Evolutionary conservation across 1,140 invertebrate genomes (phyloP).

Genomic region (Pogonus chalceus): DNA sequence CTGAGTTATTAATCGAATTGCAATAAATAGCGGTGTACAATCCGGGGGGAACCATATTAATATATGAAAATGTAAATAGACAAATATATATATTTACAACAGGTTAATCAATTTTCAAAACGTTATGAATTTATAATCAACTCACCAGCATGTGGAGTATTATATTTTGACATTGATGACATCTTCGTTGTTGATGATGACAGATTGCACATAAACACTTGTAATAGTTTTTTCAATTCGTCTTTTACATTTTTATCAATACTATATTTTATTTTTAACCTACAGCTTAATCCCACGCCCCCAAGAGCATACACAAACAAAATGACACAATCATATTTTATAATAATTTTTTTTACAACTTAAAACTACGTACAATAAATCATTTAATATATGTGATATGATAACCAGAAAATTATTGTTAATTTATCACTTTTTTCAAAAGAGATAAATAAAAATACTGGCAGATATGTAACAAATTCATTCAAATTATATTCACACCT

Average conservation of each 20-base stretch:
- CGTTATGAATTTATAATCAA: background rate
- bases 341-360: background rate
- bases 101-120: background rate
- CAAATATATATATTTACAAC: background rate
- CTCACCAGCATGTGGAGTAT: background rate
- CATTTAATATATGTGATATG: background rate
- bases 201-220: constrained; percentile 1
- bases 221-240: background rate
- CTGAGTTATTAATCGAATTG: background rate
- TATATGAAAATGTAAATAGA: background rate
- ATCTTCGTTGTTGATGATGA: background rate
- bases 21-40: background rate
- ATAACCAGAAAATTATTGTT: background rate
- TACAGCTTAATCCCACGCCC: constrained; percentile 3
- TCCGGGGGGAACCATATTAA: background rate
- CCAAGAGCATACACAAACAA: constrained; percentile 3
- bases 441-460: background rate
- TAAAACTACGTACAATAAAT: background rate
- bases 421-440: background rate
- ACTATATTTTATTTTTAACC: constrained; percentile 4
- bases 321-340: background rate
- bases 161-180: background rate
- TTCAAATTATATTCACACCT: background rate
- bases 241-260: too few species aligned
- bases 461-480: background rate